phyloP scores from a whole-genome alignment of 2,797 vertebrate genomes.

The Chromis chromis region DNA sequence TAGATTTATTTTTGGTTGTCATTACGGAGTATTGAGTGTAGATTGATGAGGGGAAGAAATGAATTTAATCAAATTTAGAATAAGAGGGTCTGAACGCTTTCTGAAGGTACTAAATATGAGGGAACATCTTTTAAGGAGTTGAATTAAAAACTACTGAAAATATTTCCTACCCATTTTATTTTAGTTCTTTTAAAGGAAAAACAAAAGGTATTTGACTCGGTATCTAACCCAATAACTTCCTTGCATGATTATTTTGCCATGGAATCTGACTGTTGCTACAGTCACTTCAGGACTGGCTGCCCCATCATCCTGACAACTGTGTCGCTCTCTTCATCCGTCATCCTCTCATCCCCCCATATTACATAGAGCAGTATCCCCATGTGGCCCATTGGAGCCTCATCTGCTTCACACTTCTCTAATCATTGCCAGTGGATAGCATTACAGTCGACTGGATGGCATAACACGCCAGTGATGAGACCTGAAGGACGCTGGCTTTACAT shows the following conservation, averaged over 20 bases:
- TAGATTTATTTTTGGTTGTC: no score
- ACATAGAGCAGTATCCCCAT: constrained; percentile 58
- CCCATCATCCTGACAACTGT: constrained; percentile 59
- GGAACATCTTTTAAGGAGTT: not conserved
- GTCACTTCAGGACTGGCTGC: constrained; percentile 51
- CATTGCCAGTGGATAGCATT: constrained; percentile 70
- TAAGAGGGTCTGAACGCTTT: no score
- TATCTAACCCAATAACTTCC: not conserved
- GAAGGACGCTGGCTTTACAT: constrained; percentile 44
- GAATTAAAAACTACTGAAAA: not conserved
- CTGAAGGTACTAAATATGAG: no score
- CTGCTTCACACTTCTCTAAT: constrained; percentile 74
- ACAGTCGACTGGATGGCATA: constrained; percentile 57
- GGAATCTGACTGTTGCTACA: constrained; percentile 20
- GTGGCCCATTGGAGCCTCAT: constrained; percentile 66
- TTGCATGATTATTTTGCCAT: not conserved
- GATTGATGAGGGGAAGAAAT: no score
- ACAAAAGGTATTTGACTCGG: not conserved
- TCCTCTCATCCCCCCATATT: constrained; percentile 58
- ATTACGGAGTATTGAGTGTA: no score
- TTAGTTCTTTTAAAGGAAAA: constrained; percentile 1
- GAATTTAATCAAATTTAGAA: no score
- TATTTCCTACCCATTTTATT: not conserved
- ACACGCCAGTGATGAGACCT: constrained; percentile 57
- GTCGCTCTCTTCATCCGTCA: constrained; percentile 59